Conservation (phyloP, 1,140 invertebrate species). For the Ctenoplectra terminalis region DNA sequence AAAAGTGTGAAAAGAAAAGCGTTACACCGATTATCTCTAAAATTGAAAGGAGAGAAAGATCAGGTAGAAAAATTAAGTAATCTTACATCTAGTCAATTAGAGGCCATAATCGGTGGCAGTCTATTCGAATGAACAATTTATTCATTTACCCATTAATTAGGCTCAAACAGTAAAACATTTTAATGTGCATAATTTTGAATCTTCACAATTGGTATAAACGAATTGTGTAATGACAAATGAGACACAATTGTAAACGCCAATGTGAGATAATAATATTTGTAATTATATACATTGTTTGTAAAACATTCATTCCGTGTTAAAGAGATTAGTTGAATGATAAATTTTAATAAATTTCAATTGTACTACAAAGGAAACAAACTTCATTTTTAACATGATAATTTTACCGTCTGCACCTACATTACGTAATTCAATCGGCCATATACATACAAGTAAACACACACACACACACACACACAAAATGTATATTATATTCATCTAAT, state of each 20-base stretch:
- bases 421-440: background rate
- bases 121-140: constrained; percentile 38
- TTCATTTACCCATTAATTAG: constrained; percentile 9
- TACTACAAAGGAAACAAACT: background rate
- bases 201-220: background rate
- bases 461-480: background rate
- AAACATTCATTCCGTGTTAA: constrained; percentile 27
- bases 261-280: constrained; percentile 23
- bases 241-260: background rate
- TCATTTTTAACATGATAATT: background rate
- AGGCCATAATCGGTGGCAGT: constrained; percentile 71
- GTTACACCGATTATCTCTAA: constrained; percentile 47
- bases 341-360: constrained; percentile 30
- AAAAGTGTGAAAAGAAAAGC: constrained; percentile 45
- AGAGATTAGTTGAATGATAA: constrained; percentile 6
- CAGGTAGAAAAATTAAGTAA: constrained; percentile 56
- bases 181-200: constrained; percentile 9
- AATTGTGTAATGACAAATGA: constrained; percentile 8
- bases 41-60: constrained; percentile 33
- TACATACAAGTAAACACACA: background rate
- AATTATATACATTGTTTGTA: constrained; percentile 8
- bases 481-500: constrained; percentile 2
- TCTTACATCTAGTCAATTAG: constrained; percentile 73
- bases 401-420: background rate
- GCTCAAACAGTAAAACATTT: background rate